These are phyloP conservation scores for Sebastes kiyomatsui DNA, from an alignment of 2,797 vertebrate species.

Conservation along the genomic window DNA sequence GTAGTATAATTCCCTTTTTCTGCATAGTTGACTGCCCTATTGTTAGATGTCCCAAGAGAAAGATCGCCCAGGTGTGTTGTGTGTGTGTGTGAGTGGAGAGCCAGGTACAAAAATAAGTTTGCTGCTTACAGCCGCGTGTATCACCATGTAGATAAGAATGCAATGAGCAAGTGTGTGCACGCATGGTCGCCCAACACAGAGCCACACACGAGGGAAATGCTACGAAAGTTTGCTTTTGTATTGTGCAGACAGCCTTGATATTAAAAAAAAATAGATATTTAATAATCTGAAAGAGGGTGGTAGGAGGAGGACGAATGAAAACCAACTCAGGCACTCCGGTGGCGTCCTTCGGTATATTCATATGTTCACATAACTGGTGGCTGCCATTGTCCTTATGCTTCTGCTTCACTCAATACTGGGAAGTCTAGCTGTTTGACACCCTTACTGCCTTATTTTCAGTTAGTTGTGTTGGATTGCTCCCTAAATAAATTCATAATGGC, in stretches of 20 bases:
- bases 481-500: neutral
- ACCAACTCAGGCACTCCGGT: neutral
- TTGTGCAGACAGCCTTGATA: neutral
- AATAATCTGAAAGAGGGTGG: neutral
- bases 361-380: neutral
- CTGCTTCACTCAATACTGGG: conserved; percentile 2
- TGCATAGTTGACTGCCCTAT: conserved; percentile 33
- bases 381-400: neutral
- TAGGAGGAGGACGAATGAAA: neutral
- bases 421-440: conserved; percentile 21
- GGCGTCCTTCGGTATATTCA: neutral
- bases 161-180: neutral
- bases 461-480: neutral
- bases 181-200: neutral
- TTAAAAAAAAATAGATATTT: neutral
- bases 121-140: neutral
- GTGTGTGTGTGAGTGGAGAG: neutral
- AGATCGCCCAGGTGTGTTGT: neutral
- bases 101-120: conserved; percentile 19
- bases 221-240: neutral
- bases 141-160: neutral
- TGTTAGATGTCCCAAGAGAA: conserved; percentile 41
- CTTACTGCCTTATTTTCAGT: neutral
- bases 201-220: neutral
- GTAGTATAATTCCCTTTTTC: conserved; percentile 43